These are phyloP conservation scores for Heliconius hewitsoni DNA, from an alignment of 1,140 invertebrate species.

Conservation along the genomic window DNA sequence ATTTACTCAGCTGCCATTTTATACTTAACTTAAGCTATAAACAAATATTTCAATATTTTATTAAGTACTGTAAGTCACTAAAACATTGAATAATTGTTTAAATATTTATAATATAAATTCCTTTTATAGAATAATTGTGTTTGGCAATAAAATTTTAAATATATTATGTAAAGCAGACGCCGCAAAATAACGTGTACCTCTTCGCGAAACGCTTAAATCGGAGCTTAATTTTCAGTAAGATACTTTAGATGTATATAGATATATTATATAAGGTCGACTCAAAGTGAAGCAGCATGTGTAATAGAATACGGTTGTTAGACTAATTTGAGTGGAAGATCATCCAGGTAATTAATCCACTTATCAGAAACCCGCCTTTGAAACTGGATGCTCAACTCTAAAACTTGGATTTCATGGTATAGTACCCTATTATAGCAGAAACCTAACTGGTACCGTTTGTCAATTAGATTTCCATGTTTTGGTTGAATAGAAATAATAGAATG, in stretches of 20 bases:
- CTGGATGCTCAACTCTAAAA: constrained; percentile 60
- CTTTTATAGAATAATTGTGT: too few relatives aligned
- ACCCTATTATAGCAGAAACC: constrained; percentile 28
- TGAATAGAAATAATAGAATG: background rate
- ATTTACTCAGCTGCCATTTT: constrained; percentile 56
- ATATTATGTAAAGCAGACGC: too few relatives aligned
- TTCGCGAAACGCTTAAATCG: background rate
- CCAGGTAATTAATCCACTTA: constrained; percentile 77
- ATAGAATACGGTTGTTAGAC: constrained; percentile 69
- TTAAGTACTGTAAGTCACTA: background rate
- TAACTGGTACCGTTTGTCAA: constrained; percentile 8
- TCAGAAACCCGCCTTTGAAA: constrained; percentile 68
- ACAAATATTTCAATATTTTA: background rate
- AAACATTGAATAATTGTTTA: background rate
- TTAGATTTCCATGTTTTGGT: background rate
- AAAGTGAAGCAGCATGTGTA: constrained; percentile 52
- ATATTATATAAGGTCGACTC: constrained; percentile 18
- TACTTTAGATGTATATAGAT: background rate
- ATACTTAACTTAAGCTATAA: background rate
- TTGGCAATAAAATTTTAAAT: too few relatives aligned
- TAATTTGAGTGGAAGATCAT: constrained; percentile 75
- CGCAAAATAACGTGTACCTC: background rate
- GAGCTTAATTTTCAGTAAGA: background rate
- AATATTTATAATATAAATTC: background rate
- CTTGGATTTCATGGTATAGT: constrained; percentile 34